phyloP scores from a whole-genome alignment of 2,797 vertebrate genomes.

The Oreochromis mossambicus region DNA sequence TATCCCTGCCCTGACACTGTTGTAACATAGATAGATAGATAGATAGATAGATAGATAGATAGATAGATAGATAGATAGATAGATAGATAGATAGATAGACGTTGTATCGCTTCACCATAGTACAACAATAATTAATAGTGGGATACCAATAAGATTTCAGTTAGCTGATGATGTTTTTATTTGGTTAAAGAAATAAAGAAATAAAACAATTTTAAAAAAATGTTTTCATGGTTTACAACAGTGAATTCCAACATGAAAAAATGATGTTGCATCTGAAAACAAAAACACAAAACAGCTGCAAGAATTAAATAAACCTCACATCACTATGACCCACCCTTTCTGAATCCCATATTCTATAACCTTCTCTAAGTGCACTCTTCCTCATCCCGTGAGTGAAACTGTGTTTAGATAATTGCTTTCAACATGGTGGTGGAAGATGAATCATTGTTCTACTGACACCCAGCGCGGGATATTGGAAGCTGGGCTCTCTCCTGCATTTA shows the following conservation, averaged over 20 bases:
- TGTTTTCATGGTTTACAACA: neutral
- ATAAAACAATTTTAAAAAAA: neutral
- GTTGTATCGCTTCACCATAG: too few species aligned
- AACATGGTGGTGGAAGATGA: conserved; percentile 19
- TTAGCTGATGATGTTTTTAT: neutral
- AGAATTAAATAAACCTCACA: neutral
- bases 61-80: neutral
- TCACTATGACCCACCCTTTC: neutral
- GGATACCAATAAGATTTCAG: neutral
- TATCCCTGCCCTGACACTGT: neutral
- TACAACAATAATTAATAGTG: neutral
- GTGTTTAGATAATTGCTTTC: conserved; percentile 8
- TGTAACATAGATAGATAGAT: neutral
- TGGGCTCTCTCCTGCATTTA: conserved; percentile 6
- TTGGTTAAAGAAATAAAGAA: neutral
- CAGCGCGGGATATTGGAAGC: neutral
- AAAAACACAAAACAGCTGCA: neutral
- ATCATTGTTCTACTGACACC: conserved; percentile 20
- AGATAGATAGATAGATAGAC: too few species aligned
- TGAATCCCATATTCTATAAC: neutral
- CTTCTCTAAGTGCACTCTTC: neutral
- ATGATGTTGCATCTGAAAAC: neutral
- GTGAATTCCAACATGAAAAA: neutral
- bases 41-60: neutral
- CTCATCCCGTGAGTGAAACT: neutral